Conservation (phyloP, 2,888 invertebrate genomes). For the Ormyrus nitidulus region DNA sequence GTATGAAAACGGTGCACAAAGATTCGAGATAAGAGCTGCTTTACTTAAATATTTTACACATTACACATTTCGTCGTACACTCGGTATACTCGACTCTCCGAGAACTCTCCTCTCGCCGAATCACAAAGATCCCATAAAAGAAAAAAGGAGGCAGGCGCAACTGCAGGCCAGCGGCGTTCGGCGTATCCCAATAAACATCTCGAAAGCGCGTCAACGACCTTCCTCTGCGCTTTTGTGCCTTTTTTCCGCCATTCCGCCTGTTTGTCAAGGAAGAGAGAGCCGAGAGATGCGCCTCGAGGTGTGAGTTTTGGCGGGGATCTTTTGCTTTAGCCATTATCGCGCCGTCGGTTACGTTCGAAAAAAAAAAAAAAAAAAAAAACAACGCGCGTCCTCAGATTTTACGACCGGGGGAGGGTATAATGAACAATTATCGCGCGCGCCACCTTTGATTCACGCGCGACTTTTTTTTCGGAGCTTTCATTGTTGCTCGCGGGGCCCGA, state of each 20-base stretch:
- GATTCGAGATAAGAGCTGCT: no score
- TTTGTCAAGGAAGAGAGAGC: slow-evolving; percentile 20
- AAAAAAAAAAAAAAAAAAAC: background rate
- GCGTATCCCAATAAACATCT: slow-evolving; percentile 41
- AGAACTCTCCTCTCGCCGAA: background rate
- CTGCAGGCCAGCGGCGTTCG: background rate
- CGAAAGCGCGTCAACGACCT: slow-evolving; percentile 17
- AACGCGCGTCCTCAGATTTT: background rate
- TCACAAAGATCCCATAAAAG: background rate
- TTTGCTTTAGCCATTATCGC: slow-evolving; percentile 50
- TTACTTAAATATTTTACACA: background rate
- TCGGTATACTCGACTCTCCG: no score
- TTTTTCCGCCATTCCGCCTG: slow-evolving; percentile 1
- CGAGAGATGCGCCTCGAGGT: slow-evolving; percentile 51
- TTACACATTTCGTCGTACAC: background rate
- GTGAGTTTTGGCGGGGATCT: slow-evolving; percentile 53
- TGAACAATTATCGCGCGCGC: slow-evolving; percentile 32
- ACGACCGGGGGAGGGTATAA: background rate
- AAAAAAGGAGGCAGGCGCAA: no score
- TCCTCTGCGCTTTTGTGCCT: background rate
- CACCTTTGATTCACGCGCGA: background rate
- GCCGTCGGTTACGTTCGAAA: background rate
- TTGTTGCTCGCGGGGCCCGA: background rate
- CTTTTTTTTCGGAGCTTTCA: background rate
- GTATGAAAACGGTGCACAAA: no score